A percentile compares a stretch with the other conserved stretches of the same genome.
These are phyloP conservation scores for Coracias cyanogaster DNA, from an alignment of 2,797 vertebrate species.

Conservation along the genomic window DNA sequence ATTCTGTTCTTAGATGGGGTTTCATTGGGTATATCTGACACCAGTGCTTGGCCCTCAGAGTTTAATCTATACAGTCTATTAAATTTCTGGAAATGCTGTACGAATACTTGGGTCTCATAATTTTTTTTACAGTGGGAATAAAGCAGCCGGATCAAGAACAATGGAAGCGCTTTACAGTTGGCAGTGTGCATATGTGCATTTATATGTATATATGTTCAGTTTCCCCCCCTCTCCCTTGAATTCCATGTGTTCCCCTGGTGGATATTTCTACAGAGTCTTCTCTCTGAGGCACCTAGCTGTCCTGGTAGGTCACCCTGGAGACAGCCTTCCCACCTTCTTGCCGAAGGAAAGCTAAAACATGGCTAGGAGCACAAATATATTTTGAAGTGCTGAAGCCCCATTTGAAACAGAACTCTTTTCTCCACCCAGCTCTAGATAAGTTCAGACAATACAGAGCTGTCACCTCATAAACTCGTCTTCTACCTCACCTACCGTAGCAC, in stretches of 20 bases:
- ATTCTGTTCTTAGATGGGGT: constrained; percentile 50
- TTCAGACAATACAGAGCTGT: neutral
- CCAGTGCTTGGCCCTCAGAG: constrained; percentile 45
- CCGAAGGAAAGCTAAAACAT: neutral
- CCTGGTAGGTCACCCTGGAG: neutral
- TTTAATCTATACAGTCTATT: constrained; percentile 63
- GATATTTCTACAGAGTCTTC: neutral
- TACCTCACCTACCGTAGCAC: neutral
- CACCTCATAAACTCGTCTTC: neutral
- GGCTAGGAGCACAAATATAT: neutral
- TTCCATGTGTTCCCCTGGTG: neutral
- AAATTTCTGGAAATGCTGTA: constrained; percentile 58
- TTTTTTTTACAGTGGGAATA: constrained; percentile 63
- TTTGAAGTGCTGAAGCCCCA: neutral
- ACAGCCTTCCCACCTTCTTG: neutral
- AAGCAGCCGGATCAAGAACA: constrained; percentile 40
- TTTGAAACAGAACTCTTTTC: neutral
- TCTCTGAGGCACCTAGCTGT: neutral
- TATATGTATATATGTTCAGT: neutral
- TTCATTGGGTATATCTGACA: constrained; percentile 61
- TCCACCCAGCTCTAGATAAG: neutral
- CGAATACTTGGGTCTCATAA: constrained; percentile 59
- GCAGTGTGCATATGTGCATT: fast-evolving
- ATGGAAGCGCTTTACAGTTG: neutral
- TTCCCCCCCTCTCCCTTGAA: neutral